Evolutionary conservation across 2,113 vertebrate genomes (phyloP), one percentile per base, ranked within the genome.

Genomic region (Terrapene triunguis): DNA sequence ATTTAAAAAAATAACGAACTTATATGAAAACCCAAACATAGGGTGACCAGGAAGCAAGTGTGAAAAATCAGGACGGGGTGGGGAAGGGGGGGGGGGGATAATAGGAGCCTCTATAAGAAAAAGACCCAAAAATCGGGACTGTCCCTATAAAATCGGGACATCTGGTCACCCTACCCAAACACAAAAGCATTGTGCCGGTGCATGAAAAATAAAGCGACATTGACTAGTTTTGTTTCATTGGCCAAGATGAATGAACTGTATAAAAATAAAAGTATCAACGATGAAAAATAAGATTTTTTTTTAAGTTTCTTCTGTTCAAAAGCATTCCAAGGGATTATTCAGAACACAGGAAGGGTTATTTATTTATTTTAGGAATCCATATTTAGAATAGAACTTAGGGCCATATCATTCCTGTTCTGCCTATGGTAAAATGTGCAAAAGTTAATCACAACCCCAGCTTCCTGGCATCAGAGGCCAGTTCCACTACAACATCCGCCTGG

Each of bases 231-330:
- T 96, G 95, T 96, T 95, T 44, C 47, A 90, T 69, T 88, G 94
- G 19, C 88, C 79, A 95, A 88, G 54, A 97, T 91, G 85, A 96
- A 97, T 96, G 92, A 97, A 97, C 57, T 32, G n/a, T 82, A 91
- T 89, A 84, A 97, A 97, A 94, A 54, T 72, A 97, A 97, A 89
- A 91, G 50, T 44, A 90, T 85, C 85, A 88, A 89, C 88, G 92
- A 91, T 1, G 1, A 86, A 80, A 96, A 97, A 92, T 85, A 19
- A 7, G 1, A 38, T 21, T 22, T 89, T 97, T 94, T 91, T 94
- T 82, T 94, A 97, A n/a, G 91, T 92, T 85, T 93, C 85, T 96
- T 93, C 84, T 93, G 95, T 95, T 97, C 92, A 89, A 90, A 95
- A 96, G 8, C 91, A 89, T 82, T 96, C 94, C 96, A 82, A 91